Evolutionary conservation across 2,888 invertebrate species (phyloP).

Genomic region (Drosophila ustulata): DNA sequence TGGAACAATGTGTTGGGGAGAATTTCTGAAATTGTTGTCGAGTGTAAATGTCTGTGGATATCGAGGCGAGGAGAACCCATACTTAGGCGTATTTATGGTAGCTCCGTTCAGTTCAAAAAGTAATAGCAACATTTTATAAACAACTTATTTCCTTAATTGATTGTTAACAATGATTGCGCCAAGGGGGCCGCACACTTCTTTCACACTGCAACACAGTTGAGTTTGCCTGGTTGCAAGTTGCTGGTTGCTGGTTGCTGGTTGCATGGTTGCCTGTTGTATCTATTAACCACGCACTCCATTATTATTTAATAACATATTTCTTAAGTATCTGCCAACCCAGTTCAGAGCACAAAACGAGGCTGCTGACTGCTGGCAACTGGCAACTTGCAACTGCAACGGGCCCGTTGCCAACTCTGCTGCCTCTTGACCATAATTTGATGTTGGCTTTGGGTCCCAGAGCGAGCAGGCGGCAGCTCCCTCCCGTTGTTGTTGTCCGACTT

Average conservation of each 20-base stretch:
- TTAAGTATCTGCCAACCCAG: constrained; percentile 83
- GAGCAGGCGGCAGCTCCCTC: constrained; percentile 10
- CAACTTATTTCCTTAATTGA: constrained; percentile 83
- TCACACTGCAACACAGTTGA: constrained; percentile 53
- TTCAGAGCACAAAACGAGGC: constrained; percentile 81
- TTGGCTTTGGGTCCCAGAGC: constrained; percentile 47
- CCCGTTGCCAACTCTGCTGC: constrained; percentile 56
- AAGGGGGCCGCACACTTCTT: constrained; percentile 74
- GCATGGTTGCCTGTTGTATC: constrained; percentile 69
- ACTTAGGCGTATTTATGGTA: constrained; percentile 72
- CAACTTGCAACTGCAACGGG: constrained; percentile 24
- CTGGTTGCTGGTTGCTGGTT: constrained; percentile 25
- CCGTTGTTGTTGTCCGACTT: constrained; percentile 12
- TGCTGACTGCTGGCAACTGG: constrained; percentile 9
- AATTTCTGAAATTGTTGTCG: constrained; percentile 37
- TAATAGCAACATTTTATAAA: constrained; percentile 83
- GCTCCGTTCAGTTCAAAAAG: constrained; percentile 56
- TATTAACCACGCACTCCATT: constrained; percentile 83
- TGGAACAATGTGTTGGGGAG: constrained; percentile 1
- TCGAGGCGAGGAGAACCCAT: constrained; percentile 47
- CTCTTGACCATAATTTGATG: constrained; percentile 81
- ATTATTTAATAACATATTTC: constrained; percentile 84
- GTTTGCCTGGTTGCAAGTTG: constrained; percentile 28
- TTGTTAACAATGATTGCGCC: constrained; percentile 83
- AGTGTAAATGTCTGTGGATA: constrained; percentile 47